phyloP scores from a whole-genome alignment of 1,140 invertebrate genomes.

The Anastrepha obliqua region DNA sequence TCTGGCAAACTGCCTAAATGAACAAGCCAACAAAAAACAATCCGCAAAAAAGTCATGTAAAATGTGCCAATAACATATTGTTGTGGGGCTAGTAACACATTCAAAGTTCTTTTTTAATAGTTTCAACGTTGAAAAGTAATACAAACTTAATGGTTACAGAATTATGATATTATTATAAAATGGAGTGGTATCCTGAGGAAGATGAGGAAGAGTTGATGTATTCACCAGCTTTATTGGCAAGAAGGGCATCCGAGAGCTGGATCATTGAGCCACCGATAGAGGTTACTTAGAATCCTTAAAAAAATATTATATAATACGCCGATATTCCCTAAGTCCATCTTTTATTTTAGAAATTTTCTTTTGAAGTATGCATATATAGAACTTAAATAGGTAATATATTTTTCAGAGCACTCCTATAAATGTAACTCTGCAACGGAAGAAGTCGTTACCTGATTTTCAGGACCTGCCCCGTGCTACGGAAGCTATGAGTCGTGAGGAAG shows the following conservation, averaged over 20 bases:
- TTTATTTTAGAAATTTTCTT: no score
- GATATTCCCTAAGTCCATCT: background rate
- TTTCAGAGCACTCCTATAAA: slow-evolving; percentile 82
- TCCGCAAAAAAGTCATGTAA: background rate
- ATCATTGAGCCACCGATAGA: slow-evolving; percentile 88
- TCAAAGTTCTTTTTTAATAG: background rate
- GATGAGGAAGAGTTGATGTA: slow-evolving; percentile 90
- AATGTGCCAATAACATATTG: background rate
- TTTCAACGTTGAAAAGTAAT: slow-evolving; percentile 12
- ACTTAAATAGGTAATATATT: background rate
- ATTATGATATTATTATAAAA: slow-evolving; percentile 56
- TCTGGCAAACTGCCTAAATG: background rate
- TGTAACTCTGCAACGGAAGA: slow-evolving; percentile 89
- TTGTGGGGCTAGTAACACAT: background rate
- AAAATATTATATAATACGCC: background rate
- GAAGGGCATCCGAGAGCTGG: slow-evolving; percentile 89
- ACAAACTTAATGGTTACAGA: slow-evolving; percentile 28
- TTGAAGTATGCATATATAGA: no score
- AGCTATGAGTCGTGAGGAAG: slow-evolving; percentile 95
- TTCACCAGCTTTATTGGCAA: slow-evolving; percentile 87
- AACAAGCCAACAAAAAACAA: background rate
- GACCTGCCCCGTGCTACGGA: slow-evolving; percentile 84
- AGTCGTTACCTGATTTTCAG: slow-evolving; percentile 95
- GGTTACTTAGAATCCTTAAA: slow-evolving; percentile 74
- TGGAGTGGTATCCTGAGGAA: slow-evolving; percentile 82